Evolutionary conservation across 2,888 invertebrate genomes (phyloP), one percentile per base, ranked within the genome.

Genomic region (Furcula furcula): DNA sequence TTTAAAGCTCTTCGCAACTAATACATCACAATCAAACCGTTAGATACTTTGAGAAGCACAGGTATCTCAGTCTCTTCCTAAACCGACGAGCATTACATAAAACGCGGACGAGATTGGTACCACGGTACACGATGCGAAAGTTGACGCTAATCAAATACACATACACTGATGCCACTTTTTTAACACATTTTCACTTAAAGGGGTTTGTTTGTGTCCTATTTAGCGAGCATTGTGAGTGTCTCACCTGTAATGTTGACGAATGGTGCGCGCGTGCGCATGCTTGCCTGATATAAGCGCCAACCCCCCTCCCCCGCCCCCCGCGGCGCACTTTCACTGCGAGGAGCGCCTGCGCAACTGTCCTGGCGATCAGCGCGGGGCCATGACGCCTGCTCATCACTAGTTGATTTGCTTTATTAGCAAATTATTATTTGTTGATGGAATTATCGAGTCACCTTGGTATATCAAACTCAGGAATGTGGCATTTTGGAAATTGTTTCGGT

Each of bases 211-310:
- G 43, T 42, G 25, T 41, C 19, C n/a, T 39, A 48, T 31, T 52
- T 48, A 38, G 40, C 45, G 47, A 32, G 36, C 2, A 28, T 40
- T 46, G 38, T 47, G 42, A 46, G 52, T 54, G 52, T 57, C 84
- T 86, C 76, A 83, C 87, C 86, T 80, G 83, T 57, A 38, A 52
- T 65, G 56, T 55, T 53, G 76, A 55, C 64, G 72, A 84, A 82
- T 85, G 83, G 47, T 60, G 69, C 83, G 84, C 87, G 87, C 83
- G 87, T 70, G 71, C 65, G 36, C 45, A 36, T 56, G 45, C 38
- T 49, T 46, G 46, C 34, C 71, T 80, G 64, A 80, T 86, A 86
- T 82, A 84, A 60, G 51, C 57, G 35, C 64, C 69, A 73, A 72
- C 67, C 60, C 66, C 62, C 60, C 65, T 36, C 64, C 69, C 73